Conservation (phyloP, 2,113 vertebrate genomes). For the Hypanus sabinus region DNA sequence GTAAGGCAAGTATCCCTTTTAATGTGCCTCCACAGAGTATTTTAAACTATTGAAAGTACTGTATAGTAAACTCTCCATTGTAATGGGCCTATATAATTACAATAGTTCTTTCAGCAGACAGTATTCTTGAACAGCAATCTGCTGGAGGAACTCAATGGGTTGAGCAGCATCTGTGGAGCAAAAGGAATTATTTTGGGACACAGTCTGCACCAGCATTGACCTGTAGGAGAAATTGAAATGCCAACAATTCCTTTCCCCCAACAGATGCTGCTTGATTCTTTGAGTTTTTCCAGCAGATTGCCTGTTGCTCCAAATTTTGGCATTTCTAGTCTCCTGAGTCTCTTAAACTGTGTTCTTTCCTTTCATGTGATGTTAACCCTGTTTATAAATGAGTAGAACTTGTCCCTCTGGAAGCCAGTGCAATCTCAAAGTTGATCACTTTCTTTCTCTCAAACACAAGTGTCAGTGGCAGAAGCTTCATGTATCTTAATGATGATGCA, state of each 20-base stretch:
- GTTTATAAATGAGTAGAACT: constrained; percentile 15
- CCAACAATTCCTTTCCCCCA: too few relatives aligned
- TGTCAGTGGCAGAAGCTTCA: neutral
- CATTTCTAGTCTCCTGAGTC: too few relatives aligned
- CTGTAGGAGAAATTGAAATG: too few relatives aligned
- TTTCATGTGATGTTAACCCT: neutral
- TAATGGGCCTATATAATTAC: neutral
- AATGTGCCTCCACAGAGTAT: constrained; percentile 10
- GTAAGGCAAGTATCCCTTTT: constrained; percentile 22
- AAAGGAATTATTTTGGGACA: too few relatives aligned
- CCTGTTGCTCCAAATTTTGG: too few relatives aligned
- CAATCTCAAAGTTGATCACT: neutral
- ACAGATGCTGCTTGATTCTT: too few relatives aligned
- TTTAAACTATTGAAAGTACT: constrained; percentile 18
- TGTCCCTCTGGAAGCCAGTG: neutral
- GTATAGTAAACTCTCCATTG: neutral
- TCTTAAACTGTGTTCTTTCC: neutral
- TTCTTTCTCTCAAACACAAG: neutral
- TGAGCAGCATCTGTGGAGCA: too few relatives aligned
- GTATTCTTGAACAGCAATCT: too few relatives aligned
- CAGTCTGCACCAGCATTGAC: too few relatives aligned
- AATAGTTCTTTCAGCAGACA: too few relatives aligned
- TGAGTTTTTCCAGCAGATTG: too few relatives aligned
- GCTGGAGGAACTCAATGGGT: too few relatives aligned
- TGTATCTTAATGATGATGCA: neutral